Conservation (phyloP, 2,797 vertebrate genomes). For the Tachyglossus aculeatus region DNA sequence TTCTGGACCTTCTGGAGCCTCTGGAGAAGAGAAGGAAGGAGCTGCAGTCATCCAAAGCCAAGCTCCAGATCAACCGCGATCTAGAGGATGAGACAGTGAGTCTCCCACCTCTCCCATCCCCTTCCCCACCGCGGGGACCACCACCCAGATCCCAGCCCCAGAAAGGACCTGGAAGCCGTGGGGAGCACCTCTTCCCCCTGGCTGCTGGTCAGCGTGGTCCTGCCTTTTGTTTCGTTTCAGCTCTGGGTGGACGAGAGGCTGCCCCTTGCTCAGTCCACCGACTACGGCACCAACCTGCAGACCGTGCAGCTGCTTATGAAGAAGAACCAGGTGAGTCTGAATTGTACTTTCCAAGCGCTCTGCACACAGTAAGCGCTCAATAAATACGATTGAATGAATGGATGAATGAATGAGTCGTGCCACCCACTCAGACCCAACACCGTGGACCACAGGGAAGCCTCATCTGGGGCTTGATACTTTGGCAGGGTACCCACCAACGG, state of each 20-base stretch:
- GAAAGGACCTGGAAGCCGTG: background rate
- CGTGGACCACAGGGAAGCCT: no score
- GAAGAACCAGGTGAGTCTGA: slow-evolving; percentile 87
- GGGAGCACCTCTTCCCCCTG: background rate
- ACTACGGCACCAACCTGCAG: slow-evolving; percentile 90
- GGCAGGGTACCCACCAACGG: no score
- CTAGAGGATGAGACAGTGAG: slow-evolving; percentile 91
- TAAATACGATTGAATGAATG: no score
- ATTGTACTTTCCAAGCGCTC: background rate
- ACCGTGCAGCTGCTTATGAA: slow-evolving; percentile 90
- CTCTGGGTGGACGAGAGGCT: slow-evolving; percentile 94
- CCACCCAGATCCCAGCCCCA: background rate
- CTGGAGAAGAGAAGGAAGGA: slow-evolving; percentile 84
- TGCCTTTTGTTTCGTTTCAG: slow-evolving; percentile 66
- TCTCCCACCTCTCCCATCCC: rapidly evolving
- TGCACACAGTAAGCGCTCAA: no score
- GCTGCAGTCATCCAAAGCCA: slow-evolving; percentile 83
- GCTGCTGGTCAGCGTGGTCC: background rate
- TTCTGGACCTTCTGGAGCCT: slow-evolving; percentile 85
- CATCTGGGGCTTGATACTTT: no score
- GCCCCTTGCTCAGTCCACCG: slow-evolving; percentile 84
- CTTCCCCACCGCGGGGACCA: background rate
- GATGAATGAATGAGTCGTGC: no score
- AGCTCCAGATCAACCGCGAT: slow-evolving; percentile 90
- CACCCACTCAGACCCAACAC: no score